phyloP scores from a whole-genome alignment of 2,113 vertebrate genomes.

The Pantherophis guttatus region DNA sequence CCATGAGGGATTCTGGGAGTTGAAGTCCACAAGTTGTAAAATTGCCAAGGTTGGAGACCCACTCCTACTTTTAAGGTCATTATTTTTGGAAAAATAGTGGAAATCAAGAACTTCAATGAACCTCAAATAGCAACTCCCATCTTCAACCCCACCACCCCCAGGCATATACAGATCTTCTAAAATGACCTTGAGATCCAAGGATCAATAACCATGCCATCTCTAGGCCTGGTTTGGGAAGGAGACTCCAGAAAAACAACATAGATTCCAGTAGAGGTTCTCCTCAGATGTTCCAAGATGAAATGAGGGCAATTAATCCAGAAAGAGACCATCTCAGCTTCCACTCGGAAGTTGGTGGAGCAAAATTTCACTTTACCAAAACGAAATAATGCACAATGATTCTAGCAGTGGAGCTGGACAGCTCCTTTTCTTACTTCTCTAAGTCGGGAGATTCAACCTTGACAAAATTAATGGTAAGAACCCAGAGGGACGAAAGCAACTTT shows the following conservation, averaged over 20 bases:
- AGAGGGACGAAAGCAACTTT: background rate
- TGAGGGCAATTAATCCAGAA: background rate
- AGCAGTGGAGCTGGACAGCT: background rate
- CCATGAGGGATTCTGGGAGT: no score
- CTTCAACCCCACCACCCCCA: no score
- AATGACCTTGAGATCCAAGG: background rate
- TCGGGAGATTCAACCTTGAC: background rate
- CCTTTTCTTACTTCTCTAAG: background rate
- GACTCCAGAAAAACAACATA: background rate
- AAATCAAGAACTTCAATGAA: background rate
- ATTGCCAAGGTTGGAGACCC: no score
- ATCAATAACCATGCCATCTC: background rate
- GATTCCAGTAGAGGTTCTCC: background rate
- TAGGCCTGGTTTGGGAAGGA: background rate
- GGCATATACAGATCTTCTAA: background rate
- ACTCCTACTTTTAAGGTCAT: background rate
- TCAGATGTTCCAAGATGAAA: background rate
- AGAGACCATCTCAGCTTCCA: background rate
- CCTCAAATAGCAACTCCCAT: background rate
- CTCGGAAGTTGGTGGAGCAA: background rate
- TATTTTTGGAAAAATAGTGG: background rate
- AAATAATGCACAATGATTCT: background rate
- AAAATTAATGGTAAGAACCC: background rate
- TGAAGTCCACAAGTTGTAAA: no score
- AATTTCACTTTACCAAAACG: background rate